A percentile compares a stretch with the other conserved stretches of the same genome.
Conservation (phyloP, 2,797 vertebrate genomes). For the Strix occidentalis region DNA sequence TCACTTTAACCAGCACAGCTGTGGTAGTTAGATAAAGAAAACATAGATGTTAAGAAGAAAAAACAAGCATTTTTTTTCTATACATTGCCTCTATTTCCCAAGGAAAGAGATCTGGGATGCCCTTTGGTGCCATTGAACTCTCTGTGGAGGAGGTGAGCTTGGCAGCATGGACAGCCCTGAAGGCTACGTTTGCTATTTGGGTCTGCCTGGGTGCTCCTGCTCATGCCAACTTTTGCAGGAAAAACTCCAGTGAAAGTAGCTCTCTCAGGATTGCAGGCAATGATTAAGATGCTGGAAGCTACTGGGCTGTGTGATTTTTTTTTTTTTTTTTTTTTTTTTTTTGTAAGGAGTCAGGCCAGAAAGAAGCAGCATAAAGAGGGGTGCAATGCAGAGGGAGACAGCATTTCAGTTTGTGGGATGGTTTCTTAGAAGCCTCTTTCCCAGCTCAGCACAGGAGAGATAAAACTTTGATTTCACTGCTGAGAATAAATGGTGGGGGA, state of each 20-base stretch:
- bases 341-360: neutral
- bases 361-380: neutral
- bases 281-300: neutral
- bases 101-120: neutral
- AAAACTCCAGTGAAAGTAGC: neutral
- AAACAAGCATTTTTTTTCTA: neutral
- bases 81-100: neutral
- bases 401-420: neutral
- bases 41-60: neutral
- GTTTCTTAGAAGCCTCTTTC: neutral
- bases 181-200: neutral
- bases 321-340: no score
- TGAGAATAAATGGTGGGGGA: neutral
- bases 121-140: neutral
- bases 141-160: neutral
- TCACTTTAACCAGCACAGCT: neutral
- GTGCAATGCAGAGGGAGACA: neutral
- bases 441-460: neutral
- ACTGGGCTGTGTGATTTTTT: neutral
- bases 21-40: neutral
- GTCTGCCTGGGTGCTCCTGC: neutral
- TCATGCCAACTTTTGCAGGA: neutral
- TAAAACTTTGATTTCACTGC: neutral
- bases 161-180: neutral
- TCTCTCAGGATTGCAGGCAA: neutral